These are phyloP conservation scores for Amniataba percoides DNA, from an alignment of 2,797 vertebrate species.

Conservation along the genomic window DNA sequence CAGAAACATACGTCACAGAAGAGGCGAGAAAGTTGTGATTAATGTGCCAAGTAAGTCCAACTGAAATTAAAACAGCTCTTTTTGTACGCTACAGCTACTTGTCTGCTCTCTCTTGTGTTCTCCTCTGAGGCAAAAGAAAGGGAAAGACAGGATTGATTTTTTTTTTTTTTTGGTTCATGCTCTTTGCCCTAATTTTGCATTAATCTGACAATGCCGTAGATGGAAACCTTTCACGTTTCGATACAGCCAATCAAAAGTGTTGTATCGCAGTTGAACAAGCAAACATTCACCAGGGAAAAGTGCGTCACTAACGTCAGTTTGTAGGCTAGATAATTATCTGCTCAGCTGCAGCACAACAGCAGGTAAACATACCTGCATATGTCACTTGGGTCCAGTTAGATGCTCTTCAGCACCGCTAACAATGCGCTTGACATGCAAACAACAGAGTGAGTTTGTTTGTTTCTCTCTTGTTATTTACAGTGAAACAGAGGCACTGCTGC, in stretches of 20 bases:
- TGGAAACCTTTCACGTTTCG: not conserved
- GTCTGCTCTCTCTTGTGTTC: not conserved
- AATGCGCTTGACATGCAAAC: not conserved
- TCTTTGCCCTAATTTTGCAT: not conserved
- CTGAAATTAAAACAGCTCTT: not conserved
- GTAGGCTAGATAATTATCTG: not conserved
- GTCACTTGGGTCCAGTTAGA: not conserved
- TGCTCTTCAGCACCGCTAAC: too few species aligned
- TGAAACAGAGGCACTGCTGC: not conserved
- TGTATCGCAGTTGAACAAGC: not conserved
- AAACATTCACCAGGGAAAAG: not conserved
- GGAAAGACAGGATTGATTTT: not conserved
- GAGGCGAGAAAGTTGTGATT: conserved; percentile 96
- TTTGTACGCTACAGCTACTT: not conserved
- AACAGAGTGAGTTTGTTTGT: not conserved
- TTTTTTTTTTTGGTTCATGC: not conserved
- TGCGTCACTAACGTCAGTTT: not conserved
- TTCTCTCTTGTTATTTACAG: not conserved
- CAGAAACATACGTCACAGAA: conserved; percentile 95
- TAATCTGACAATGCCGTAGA: not conserved
- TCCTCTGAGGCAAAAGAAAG: not conserved
- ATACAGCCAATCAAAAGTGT: not conserved
- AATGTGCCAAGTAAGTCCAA: conserved; percentile 95
- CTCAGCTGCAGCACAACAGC: not conserved
- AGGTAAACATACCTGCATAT: not conserved